These are phyloP conservation scores for Mystacides longicornis DNA, from an alignment of 2,888 invertebrate species.

Conservation along the genomic window DNA sequence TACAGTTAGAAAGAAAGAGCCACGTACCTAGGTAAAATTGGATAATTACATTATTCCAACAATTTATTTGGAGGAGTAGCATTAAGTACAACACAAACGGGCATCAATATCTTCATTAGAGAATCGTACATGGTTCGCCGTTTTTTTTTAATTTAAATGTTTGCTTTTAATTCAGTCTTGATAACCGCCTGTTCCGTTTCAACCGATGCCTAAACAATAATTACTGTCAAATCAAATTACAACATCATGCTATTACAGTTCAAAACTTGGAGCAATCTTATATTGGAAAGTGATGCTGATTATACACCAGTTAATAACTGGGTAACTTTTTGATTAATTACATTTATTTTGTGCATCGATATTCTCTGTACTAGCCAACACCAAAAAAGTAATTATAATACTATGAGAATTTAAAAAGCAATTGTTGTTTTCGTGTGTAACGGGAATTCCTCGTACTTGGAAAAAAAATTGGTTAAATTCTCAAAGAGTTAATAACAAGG, in stretches of 20 bases:
- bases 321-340: constrained; percentile 9
- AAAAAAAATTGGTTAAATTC: neutral
- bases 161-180: neutral
- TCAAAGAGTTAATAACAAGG: neutral
- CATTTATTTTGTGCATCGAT: constrained; percentile 1
- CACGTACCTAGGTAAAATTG: too few relatives aligned
- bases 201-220: constrained; percentile 1
- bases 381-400: neutral
- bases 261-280: constrained; percentile 13
- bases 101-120: constrained; percentile 3
- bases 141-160: neutral
- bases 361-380: too few relatives aligned
- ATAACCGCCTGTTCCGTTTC: neutral
- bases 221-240: constrained; percentile 18
- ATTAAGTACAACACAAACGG: too few relatives aligned
- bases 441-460: neutral
- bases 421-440: neutral
- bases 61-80: too few relatives aligned
- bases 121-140: neutral
- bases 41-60: too few relatives aligned
- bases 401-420: neutral
- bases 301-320: constrained; percentile 3
- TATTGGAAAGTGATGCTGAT: constrained; percentile 14
- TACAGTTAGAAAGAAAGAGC: too few relatives aligned
- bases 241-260: constrained; percentile 12